Conservation (phyloP, 2,888 invertebrate species). For the Automeris io region DNA sequence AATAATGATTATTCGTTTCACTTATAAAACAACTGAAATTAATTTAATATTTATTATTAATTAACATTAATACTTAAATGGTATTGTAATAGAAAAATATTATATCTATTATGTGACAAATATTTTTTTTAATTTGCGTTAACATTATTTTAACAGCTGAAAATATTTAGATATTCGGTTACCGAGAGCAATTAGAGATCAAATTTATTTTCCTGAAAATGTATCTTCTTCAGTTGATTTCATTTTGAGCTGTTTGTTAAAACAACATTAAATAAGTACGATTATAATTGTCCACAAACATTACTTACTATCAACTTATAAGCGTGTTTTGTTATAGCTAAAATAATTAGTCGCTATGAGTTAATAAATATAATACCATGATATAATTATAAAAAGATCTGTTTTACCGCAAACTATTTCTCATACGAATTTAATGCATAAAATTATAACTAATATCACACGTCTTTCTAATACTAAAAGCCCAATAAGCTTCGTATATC, state of each 20-base stretch:
- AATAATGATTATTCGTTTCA: too few species aligned
- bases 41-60: too few species aligned
- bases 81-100: too few species aligned
- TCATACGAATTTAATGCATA: background rate
- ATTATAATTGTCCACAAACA: slow-evolving; percentile 6
- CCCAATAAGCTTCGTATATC: slow-evolving; percentile 15
- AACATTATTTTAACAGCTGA: too few species aligned
- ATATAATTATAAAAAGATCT: background rate
- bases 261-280: slow-evolving; percentile 2
- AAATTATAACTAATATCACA: slow-evolving; percentile 66
- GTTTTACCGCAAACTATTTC: background rate
- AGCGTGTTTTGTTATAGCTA: slow-evolving; percentile 45
- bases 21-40: too few species aligned
- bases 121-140: too few species aligned
- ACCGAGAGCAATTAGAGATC: slow-evolving; percentile 47
- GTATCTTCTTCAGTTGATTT: background rate
- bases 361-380: slow-evolving; percentile 13
- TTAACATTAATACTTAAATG: too few species aligned
- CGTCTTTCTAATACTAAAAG: slow-evolving; percentile 39
- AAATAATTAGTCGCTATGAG: slow-evolving; percentile 19
- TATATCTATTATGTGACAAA: background rate
- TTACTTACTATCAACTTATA: slow-evolving; percentile 30
- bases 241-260: background rate
- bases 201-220: slow-evolving; percentile 20
- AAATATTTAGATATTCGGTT: slow-evolving; percentile 4